Conservation (phyloP, 1,140 invertebrate species). For the Pemphigus obesinymphae region DNA sequence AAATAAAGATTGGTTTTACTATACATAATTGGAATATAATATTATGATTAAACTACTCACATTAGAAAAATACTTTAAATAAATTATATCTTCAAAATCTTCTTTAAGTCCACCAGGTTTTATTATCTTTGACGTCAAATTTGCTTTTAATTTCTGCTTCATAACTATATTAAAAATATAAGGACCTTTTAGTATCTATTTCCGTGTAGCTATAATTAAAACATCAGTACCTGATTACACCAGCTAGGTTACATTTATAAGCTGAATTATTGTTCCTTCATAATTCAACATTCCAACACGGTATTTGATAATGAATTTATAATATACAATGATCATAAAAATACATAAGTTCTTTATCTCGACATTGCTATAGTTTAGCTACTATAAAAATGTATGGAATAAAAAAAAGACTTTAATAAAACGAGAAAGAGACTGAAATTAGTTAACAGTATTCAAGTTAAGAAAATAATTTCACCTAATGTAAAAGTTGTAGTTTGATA, state of each 20-base stretch:
- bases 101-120: not conserved
- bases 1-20: too few relatives aligned
- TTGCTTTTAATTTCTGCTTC: not conserved
- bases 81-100: slow-evolving; percentile 3
- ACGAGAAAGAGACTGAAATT: slow-evolving; percentile 29
- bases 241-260: not conserved
- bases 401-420: slow-evolving; percentile 10
- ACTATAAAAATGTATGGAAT: slow-evolving; percentile 7
- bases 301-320: slow-evolving; percentile 3
- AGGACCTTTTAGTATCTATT: not conserved
- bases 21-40: not conserved
- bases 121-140: not conserved
- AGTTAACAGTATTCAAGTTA: slow-evolving; percentile 19
- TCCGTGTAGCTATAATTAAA: not conserved
- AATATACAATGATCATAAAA: not conserved
- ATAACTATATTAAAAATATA: not conserved
- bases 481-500: not conserved
- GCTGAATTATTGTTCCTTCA: not conserved
- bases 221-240: not conserved
- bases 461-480: not conserved
- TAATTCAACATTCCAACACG: not conserved
- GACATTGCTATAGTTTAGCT: not conserved
- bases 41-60: not conserved
- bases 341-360: not conserved
- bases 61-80: not conserved